Percentiles rank a stretch among this genome's conserved stretches.
phyloP scores from a whole-genome alignment of 2,797 vertebrate genomes.

The Darevskia mixta region DNA sequence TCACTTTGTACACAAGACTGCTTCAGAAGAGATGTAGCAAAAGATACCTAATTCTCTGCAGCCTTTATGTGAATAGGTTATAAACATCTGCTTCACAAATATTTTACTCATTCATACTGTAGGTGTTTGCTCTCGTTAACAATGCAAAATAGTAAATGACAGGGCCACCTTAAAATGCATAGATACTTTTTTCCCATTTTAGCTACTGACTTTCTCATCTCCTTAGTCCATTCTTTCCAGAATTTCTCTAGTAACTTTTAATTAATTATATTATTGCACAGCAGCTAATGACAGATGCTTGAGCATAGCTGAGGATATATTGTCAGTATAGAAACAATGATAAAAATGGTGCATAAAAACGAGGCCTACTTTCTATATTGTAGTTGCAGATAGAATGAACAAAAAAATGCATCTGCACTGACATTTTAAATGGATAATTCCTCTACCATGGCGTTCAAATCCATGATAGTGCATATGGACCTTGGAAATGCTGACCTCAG shows the following conservation, averaged over 20 bases:
- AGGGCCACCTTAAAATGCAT: constrained; percentile 17
- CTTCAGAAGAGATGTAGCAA: not conserved
- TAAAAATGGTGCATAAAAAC: constrained; percentile 29
- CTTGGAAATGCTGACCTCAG: not conserved
- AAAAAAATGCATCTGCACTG: not conserved
- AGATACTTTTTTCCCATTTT: constrained; percentile 24
- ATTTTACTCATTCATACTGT: constrained; percentile 15
- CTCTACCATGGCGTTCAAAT: not conserved
- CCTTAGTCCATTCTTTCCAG: not conserved
- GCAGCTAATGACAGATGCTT: not conserved
- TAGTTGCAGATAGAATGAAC: not conserved
- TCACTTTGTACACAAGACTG: not conserved
- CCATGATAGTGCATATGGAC: not conserved
- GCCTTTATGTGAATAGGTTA: not conserved
- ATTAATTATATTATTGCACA: not conserved
- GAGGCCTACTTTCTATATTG: not conserved
- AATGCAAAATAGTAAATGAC: constrained; percentile 24
- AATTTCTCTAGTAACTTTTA: constrained; percentile 27
- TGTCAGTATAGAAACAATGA: not conserved
- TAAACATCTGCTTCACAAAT: constrained; percentile 28
- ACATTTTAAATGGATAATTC: not conserved
- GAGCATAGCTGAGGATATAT: constrained; percentile 19
- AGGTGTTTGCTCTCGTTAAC: constrained; percentile 32
- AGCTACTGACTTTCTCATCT: constrained; percentile 41
- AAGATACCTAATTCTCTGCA: not conserved